Evolutionary conservation across 2,888 invertebrate genomes (phyloP).

Genomic region (Blomia tropicalis): DNA sequence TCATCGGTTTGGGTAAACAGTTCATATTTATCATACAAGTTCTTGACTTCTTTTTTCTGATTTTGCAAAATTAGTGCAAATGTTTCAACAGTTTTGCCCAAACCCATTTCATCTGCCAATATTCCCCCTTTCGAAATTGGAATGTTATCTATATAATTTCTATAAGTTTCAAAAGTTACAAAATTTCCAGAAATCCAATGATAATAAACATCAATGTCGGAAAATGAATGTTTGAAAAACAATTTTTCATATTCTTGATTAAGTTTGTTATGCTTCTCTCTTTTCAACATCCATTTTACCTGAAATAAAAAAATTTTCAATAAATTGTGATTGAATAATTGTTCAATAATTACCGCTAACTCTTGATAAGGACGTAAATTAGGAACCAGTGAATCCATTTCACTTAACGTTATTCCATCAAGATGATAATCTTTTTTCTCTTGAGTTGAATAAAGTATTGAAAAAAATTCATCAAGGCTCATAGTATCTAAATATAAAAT

Average conservation of each 20-base stretch:
- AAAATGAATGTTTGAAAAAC: not conserved
- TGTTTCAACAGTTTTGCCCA: slow-evolving; percentile 63
- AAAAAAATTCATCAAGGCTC: not conserved
- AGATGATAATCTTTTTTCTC: not conserved
- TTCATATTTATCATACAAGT: not conserved
- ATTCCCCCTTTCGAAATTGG: slow-evolving; percentile 48
- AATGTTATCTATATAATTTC: not conserved
- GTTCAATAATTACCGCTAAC: not conserved
- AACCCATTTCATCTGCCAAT: slow-evolving; percentile 63
- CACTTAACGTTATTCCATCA: not conserved
- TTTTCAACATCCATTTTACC: slow-evolving; percentile 47
- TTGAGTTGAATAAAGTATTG: not conserved
- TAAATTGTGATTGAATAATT: not conserved
- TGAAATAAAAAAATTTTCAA: not conserved
- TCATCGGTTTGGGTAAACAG: not conserved
- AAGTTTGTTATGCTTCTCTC: slow-evolving; percentile 38
- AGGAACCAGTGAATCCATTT: not conserved
- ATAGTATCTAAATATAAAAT: not conserved
- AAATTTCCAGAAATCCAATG: slow-evolving; percentile 39
- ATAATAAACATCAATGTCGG: slow-evolving; percentile 33
- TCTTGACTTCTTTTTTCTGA: slow-evolving; percentile 31
- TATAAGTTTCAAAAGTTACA: not conserved
- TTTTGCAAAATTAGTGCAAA: slow-evolving; percentile 48
- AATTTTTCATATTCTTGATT: not conserved
- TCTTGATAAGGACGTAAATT: not conserved